Percentiles rank a stretch among this genome's conserved stretches.
phyloP scores from a whole-genome alignment of 2,113 vertebrate genomes.

The Charina bottae region DNA sequence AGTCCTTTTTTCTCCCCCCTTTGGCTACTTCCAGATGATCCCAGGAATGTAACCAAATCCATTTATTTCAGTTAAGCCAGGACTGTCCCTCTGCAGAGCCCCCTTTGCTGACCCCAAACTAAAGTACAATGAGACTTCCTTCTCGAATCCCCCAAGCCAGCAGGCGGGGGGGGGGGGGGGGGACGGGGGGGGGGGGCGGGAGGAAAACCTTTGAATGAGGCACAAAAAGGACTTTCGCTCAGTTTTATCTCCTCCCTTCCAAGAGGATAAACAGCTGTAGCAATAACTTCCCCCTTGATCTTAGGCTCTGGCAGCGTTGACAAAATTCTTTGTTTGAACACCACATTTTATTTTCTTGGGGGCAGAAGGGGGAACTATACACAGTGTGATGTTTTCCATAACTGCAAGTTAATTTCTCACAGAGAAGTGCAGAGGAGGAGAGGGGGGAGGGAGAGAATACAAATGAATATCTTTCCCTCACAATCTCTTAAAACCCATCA shows the following conservation, averaged over 20 bases:
- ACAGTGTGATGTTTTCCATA: slow-evolving; percentile 64
- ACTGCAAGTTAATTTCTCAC: slow-evolving; percentile 68
- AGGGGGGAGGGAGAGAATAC: background rate
- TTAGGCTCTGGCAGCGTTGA: slow-evolving; percentile 32
- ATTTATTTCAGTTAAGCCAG: background rate
- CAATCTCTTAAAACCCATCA: slow-evolving; percentile 70
- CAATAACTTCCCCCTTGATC: slow-evolving; percentile 56
- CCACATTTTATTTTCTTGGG: slow-evolving; percentile 48
- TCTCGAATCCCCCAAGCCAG: slow-evolving; percentile 39
- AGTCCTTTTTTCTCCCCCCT: slow-evolving; percentile 36
- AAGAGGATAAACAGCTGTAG: slow-evolving; percentile 52
- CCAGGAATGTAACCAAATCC: slow-evolving; percentile 10
- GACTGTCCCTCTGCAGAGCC: background rate
- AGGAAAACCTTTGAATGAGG: slow-evolving; percentile 43
- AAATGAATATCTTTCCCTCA: slow-evolving; percentile 52
- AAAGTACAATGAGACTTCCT: slow-evolving; percentile 24
- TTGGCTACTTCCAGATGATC: slow-evolving; percentile 29
- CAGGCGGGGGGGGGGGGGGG: slow-evolving; percentile 38
- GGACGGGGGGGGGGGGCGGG: slow-evolving; percentile 35
- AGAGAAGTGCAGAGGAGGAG: background rate
- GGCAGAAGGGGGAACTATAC: background rate
- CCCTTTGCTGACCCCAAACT: slow-evolving; percentile 1
- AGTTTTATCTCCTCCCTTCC: slow-evolving; percentile 35
- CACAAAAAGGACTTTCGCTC: slow-evolving; percentile 57
- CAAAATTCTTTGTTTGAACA: slow-evolving; percentile 24